These are phyloP conservation scores for Ferrisia virgata DNA, from an alignment of 2,888 invertebrate genomes.

Conservation along the genomic window DNA sequence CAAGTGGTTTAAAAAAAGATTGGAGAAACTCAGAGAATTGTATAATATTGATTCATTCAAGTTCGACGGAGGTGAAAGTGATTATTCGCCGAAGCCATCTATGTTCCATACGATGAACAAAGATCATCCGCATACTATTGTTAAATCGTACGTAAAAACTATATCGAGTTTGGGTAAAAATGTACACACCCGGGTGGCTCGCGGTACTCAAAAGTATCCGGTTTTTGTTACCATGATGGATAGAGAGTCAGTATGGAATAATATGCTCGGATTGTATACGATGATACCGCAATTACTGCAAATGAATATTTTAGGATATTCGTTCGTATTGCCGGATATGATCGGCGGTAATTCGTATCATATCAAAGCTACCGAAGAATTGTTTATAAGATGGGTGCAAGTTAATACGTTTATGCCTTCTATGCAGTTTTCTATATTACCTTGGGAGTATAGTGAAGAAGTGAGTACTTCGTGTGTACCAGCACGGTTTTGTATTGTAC, in stretches of 20 bases:
- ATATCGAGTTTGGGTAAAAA: constrained; percentile 61
- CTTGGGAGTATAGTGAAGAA: constrained; percentile 72
- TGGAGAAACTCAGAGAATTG: constrained; percentile 58
- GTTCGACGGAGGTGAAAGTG: constrained; percentile 77
- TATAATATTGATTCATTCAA: constrained; percentile 72
- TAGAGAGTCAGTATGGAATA: constrained; percentile 66
- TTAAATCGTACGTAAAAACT: constrained; percentile 57
- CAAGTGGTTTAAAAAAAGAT: constrained; percentile 55
- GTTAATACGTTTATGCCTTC: constrained; percentile 73
- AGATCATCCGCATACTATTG: constrained; percentile 52
- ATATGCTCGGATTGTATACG: constrained; percentile 68
- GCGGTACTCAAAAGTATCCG: constrained; percentile 67
- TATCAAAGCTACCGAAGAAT: constrained; percentile 61
- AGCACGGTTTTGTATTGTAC: too few relatives aligned
- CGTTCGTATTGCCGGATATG: constrained; percentile 76
- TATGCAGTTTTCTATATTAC: constrained; percentile 75
- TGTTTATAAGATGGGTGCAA: constrained; percentile 76
- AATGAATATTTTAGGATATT: constrained; percentile 64
- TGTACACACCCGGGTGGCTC: constrained; percentile 69
- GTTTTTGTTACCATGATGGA: constrained; percentile 76
- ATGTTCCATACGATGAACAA: constrained; percentile 20
- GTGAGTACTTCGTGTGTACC: constrained; percentile 50
- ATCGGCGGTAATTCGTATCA: constrained; percentile 67
- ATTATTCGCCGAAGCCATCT: constrained; percentile 63
- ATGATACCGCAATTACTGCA: constrained; percentile 70